Base-by-base conservation (phyloP, 2,888 invertebrate species). In the Sinopyrophorus schimmeli region DNA sequence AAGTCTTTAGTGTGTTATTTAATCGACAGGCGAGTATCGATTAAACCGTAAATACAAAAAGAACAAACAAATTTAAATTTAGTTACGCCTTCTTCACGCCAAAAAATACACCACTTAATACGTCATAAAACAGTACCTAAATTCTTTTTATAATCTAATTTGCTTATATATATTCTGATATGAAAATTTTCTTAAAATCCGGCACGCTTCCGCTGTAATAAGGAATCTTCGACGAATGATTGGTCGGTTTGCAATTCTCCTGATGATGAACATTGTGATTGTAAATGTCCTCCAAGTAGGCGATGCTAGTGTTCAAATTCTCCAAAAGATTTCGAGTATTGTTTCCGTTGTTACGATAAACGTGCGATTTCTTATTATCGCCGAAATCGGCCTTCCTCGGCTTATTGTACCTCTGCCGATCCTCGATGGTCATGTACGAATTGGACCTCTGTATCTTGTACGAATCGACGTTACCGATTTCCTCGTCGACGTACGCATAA, bases 111-210 rank as follows among this genome's bases (percentile, higher is more conserved):
- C n/a, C n/a, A n/a, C n/a, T n/a, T n/a, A n/a, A n/a, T n/a, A n/a
- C n/a, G n/a, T n/a, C n/a, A n/a, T n/a, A n/a, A n/a, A n/a, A n/a
- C n/a, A n/a, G n/a, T n/a, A n/a, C n/a, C n/a, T n/a, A n/a, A n/a
- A n/a, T n/a, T n/a, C n/a, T n/a, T n/a, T n/a, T n/a, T n/a, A n/a
- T n/a, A n/a, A n/a, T n/a, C n/a, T n/a, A n/a, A n/a, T n/a, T n/a
- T n/a, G 27, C 57, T 65, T 54, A 76, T 35, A 76, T 69, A 50
- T 74, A 75, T 41, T 75, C 74, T 1, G 78, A 76, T 52, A 80
- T 76, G 58, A 79, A 79, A 26, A 79, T 73, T 63, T 76, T 78
- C 55, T 79, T 79, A 46, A 79, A 74, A 64, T 80, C 80, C 2
- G 79, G 79, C 24, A 74, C 78, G 39, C 77, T 78, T 1, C 77